Percentiles rank a stretch among this genome's conserved stretches.
Conservation (phyloP, 30 jellyfish, hydroid and myxozoan genomes). For the Aurelia aurita complex sp. Pacific region DNA sequence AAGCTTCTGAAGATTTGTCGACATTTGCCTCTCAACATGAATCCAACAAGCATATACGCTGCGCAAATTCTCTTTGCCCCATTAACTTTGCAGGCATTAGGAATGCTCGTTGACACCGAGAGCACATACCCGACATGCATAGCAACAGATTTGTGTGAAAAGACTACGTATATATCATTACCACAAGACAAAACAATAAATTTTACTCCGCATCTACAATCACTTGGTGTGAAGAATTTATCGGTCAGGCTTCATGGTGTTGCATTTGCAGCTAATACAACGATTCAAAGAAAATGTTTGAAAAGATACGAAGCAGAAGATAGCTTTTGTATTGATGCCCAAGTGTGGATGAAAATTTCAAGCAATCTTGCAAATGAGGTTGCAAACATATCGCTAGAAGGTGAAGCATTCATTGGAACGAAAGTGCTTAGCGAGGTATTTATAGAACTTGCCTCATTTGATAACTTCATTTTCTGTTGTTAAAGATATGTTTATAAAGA, state of each 20-base stretch:
- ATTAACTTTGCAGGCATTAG: not conserved
- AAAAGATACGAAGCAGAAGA: not conserved
- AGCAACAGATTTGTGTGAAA: conserved; percentile 51
- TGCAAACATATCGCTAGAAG: conserved; percentile 10
- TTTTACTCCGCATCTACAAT: conserved; percentile 18
- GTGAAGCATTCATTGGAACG: conserved; percentile 19
- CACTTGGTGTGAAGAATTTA: conserved; percentile 21
- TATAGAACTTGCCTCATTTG: not conserved
- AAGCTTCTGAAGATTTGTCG: conserved; percentile 22
- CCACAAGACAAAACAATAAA: conserved; percentile 53
- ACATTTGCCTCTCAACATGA: conserved; percentile 17
- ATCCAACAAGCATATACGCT: conserved; percentile 22
- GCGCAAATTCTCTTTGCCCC: conserved; percentile 44
- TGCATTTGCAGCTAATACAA: conserved; percentile 24
- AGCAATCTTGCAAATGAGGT: not conserved
- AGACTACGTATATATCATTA: conserved; percentile 34
- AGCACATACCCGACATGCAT: conserved; percentile 59
- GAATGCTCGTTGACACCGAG: not conserved
- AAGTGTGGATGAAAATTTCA: conserved; percentile 28
- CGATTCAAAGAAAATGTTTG: conserved; percentile 8
- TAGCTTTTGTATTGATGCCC: conserved; percentile 24
- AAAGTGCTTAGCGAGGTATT: conserved; percentile 7
- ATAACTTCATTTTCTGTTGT: not conserved
- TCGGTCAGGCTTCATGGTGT: conserved; percentile 27
- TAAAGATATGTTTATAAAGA: too few species aligned